phyloP scores from a whole-genome alignment of 1,140 invertebrate genomes.

The Bombus fervidus region DNA sequence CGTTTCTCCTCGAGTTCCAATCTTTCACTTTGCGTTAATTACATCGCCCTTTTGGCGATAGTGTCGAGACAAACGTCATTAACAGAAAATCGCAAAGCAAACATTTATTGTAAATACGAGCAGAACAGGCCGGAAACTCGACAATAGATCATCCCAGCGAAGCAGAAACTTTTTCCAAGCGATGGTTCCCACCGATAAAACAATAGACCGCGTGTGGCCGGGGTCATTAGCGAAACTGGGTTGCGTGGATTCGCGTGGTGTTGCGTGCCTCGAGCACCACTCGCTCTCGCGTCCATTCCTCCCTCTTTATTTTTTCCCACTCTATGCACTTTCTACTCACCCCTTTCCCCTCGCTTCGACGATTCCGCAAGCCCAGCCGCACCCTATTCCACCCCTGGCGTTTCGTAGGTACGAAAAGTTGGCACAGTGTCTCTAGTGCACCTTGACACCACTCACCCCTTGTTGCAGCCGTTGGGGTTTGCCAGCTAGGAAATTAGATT shows the following conservation, averaged over 20 bases:
- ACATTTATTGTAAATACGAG: too few relatives aligned
- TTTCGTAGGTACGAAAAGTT: slow-evolving; percentile 27
- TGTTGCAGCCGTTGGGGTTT: not conserved
- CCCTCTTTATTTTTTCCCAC: slow-evolving; percentile 1
- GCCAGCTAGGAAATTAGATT: slow-evolving; percentile 28
- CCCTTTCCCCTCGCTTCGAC: not conserved
- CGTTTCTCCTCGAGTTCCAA: too few relatives aligned
- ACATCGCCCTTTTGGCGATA: too few relatives aligned
- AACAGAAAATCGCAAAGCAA: too few relatives aligned
- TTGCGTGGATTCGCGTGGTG: slow-evolving; percentile 9
- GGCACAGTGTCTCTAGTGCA: slow-evolving; percentile 12
- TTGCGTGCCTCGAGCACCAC: slow-evolving; percentile 27
- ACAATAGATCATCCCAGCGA: not conserved
- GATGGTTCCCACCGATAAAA: not conserved
- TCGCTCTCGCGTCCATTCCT: not conserved
- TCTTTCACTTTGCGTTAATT: too few relatives aligned
- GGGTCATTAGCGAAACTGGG: slow-evolving; percentile 25
- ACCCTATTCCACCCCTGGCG: not conserved
- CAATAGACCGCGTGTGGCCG: not conserved
- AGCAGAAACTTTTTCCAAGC: not conserved
- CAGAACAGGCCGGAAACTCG: not conserved
- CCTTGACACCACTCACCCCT: not conserved
- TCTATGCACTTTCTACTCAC: not conserved
- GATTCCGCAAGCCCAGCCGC: not conserved
- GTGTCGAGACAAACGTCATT: too few relatives aligned